Conservation (phyloP, 2,113 vertebrate species). For the Sula dactylatra region DNA sequence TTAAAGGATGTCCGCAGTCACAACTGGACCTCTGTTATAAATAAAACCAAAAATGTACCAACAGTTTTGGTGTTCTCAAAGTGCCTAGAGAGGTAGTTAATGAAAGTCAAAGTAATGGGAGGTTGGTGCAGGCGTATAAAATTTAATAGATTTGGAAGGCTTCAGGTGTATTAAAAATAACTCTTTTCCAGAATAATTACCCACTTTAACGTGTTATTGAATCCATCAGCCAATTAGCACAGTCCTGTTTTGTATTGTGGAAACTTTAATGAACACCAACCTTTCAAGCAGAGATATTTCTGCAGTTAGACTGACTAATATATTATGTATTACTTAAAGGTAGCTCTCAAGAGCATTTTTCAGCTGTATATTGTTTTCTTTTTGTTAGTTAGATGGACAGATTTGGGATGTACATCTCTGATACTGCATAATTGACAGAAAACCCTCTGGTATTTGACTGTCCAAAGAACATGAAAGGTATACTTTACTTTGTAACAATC, state of each 20-base stretch:
- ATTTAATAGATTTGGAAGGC: conserved; percentile 30
- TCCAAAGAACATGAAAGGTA: conserved; percentile 41
- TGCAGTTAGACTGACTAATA: not conserved
- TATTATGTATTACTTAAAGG: not conserved
- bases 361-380: not conserved
- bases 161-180: conserved; percentile 27
- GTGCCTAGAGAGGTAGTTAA: not conserved
- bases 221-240: not conserved
- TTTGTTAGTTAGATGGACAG: conserved; percentile 34
- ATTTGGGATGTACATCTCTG: conserved; percentile 41
- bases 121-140: conserved; percentile 11
- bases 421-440: conserved; percentile 26
- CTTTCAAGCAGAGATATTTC: not conserved
- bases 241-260: not conserved
- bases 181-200: conserved; percentile 31
- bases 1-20: not conserved
- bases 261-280: not conserved
- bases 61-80: not conserved
- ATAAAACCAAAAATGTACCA: not conserved
- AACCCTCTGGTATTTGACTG: conserved; percentile 15
- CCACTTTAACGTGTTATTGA: conserved; percentile 14
- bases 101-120: conserved; percentile 3
- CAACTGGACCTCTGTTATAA: not conserved
- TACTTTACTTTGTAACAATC: conserved; percentile 1
- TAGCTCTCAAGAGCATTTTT: not conserved